Percentiles rank a stretch among this genome's conserved stretches.
phyloP scores from a whole-genome alignment of 64 coral and sea anemone genomes.

The Porites lutea region DNA sequence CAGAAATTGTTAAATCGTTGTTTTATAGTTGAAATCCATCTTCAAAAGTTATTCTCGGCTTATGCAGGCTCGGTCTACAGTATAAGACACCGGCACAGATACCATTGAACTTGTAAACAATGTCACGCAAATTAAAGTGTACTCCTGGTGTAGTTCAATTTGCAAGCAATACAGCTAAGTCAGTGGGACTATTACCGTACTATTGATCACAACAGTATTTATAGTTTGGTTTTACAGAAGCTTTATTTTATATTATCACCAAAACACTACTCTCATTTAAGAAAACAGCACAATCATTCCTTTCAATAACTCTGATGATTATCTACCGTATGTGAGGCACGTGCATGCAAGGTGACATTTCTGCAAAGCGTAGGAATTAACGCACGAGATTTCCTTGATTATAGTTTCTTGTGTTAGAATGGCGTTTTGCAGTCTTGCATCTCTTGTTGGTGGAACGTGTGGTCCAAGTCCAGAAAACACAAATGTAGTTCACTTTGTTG shows the following conservation, averaged over 20 bases:
- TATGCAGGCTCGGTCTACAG: neutral
- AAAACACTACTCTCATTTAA: neutral
- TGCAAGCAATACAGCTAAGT: conserved; percentile 4
- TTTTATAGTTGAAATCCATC: neutral
- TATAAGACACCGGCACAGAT: neutral
- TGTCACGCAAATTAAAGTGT: neutral
- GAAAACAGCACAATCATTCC: neutral
- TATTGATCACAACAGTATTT: neutral
- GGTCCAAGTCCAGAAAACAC: conserved; percentile 27
- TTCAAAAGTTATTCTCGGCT: neutral
- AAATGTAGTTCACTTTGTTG: neutral
- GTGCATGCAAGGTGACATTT: neutral
- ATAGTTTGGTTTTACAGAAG: neutral
- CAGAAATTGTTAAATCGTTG: too few relatives aligned
- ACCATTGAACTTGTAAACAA: neutral
- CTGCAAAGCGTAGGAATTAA: neutral
- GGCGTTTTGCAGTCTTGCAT: conserved; percentile 6
- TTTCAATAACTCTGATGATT: neutral
- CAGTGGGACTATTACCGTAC: neutral
- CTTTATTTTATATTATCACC: conserved; percentile 2
- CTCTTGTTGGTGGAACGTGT: conserved; percentile 40
- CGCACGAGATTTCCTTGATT: conserved; percentile 6
- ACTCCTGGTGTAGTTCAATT: neutral
- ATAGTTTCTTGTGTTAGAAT: neutral
- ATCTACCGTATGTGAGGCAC: neutral